Percentiles rank a stretch among this genome's conserved stretches.
phyloP scores from a whole-genome alignment of 1,140 invertebrate genomes.

The Batillaria attramentaria region DNA sequence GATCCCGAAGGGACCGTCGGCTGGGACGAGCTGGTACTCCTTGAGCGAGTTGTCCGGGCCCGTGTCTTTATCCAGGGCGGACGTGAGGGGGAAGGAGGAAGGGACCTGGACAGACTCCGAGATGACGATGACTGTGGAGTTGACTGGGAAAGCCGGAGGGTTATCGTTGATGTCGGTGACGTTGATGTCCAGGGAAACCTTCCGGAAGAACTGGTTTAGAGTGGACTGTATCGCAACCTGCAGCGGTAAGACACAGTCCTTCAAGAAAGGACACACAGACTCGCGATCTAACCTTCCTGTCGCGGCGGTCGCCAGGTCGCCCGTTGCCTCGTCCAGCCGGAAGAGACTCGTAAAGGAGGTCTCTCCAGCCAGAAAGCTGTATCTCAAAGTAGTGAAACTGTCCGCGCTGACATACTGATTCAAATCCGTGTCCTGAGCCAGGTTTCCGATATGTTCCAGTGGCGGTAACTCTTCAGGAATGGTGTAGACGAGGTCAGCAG shows the following conservation, averaged over 20 bases:
- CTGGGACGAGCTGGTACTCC: constrained; percentile 51
- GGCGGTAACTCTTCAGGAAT: constrained; percentile 38
- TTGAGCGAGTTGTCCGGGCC: constrained; percentile 53
- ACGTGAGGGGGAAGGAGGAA: constrained; percentile 54
- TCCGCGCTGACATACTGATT: constrained; percentile 30
- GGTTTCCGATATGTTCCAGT: constrained; percentile 49
- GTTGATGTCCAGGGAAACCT: constrained; percentile 48
- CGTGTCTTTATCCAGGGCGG: constrained; percentile 60
- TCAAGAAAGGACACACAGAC: constrained; percentile 44
- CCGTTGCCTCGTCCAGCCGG: constrained; percentile 37
- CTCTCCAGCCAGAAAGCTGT: constrained; percentile 45
- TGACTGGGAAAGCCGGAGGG: constrained; percentile 54
- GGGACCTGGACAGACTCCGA: constrained; percentile 59
- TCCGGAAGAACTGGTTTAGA: constrained; percentile 42
- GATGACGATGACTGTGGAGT: constrained; percentile 91
- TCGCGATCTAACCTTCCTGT: constrained; percentile 46
- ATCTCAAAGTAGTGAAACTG: constrained; percentile 32
- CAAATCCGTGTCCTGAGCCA: constrained; percentile 41
- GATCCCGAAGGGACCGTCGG: constrained; percentile 53
- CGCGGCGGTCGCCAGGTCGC: constrained; percentile 37
- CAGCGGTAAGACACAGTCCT: constrained; percentile 42
- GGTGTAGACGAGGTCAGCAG: constrained; percentile 35
- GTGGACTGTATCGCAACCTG: constrained; percentile 48
- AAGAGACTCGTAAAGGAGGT: constrained; percentile 42
- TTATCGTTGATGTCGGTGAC: constrained; percentile 76